phyloP scores from a whole-genome alignment of 2,797 vertebrate species.

The Macropodus opercularis region DNA sequence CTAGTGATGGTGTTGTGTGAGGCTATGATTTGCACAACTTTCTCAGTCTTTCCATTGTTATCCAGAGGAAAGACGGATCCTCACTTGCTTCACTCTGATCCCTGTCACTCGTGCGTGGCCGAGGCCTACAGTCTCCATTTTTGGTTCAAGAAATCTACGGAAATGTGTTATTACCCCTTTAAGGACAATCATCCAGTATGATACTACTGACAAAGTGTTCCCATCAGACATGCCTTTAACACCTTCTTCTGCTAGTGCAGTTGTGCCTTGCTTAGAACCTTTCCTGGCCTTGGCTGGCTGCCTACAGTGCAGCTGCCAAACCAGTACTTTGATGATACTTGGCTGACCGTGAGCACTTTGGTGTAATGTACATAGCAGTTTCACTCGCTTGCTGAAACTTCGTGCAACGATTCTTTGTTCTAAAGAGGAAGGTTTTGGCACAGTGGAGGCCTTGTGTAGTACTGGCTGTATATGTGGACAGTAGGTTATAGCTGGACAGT shows the following conservation, averaged over 20 bases:
- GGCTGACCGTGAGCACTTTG: constrained; percentile 57
- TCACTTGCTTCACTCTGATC: too few relatives aligned
- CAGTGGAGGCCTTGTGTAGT: constrained; percentile 43
- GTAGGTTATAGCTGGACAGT: constrained; percentile 45
- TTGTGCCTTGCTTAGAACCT: constrained; percentile 63
- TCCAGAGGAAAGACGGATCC: too few relatives aligned
- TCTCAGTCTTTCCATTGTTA: too few relatives aligned
- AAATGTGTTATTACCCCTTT: too few relatives aligned
- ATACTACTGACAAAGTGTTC: constrained; percentile 13
- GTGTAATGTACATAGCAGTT: constrained; percentile 54
- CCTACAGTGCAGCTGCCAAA: constrained; percentile 65
- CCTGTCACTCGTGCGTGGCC: too few relatives aligned
- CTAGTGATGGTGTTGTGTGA: too few relatives aligned
- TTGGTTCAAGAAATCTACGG: too few relatives aligned
- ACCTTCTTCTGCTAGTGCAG: constrained; percentile 49
- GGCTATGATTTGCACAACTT: too few relatives aligned
- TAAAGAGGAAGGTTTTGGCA: constrained; percentile 56
- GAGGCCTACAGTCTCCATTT: too few relatives aligned
- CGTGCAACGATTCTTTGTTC: constrained; percentile 45
- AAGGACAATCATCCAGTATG: background rate
- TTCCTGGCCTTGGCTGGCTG: constrained; percentile 58
- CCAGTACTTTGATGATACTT: constrained; percentile 68
- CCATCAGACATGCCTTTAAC: constrained; percentile 44
- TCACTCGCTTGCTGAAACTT: constrained; percentile 45
- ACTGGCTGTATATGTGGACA: constrained; percentile 45